phyloP scores from a whole-genome alignment of 2,888 invertebrate genomes.

The Euzophera pinguis region DNA sequence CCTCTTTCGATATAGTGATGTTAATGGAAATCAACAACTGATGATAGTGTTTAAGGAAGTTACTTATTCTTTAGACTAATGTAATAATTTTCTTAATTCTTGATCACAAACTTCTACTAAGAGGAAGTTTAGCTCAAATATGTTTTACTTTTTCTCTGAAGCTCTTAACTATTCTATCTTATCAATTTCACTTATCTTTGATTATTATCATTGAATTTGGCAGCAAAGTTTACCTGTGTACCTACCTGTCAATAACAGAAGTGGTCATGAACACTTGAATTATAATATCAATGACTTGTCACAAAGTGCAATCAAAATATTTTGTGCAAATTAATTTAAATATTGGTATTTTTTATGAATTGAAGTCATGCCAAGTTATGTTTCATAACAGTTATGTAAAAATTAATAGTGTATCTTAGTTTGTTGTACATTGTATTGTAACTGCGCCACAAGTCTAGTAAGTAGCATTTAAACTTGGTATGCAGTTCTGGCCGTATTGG shows the following conservation, averaged over 20 bases:
- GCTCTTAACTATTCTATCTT: not conserved
- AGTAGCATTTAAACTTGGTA: conserved; percentile 36
- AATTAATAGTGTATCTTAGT: not conserved
- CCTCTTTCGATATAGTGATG: too few species aligned
- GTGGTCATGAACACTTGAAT: not conserved
- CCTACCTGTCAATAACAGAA: not conserved
- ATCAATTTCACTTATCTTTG: not conserved
- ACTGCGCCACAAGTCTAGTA: not conserved
- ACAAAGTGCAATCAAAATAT: not conserved
- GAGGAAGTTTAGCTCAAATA: not conserved
- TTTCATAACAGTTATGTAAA: too few species aligned
- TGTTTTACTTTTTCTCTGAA: not conserved
- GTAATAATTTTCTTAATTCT: too few species aligned
- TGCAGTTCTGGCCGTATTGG: conserved; percentile 35
- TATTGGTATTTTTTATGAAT: too few species aligned
- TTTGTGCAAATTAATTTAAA: too few species aligned
- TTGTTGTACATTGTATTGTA: not conserved
- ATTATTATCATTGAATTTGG: not conserved
- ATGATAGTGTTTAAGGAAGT: too few species aligned
- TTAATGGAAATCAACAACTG: too few species aligned
- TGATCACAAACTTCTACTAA: too few species aligned
- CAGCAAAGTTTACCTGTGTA: not conserved
- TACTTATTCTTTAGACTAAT: too few species aligned
- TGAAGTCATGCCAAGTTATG: too few species aligned
- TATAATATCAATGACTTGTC: not conserved